These are phyloP conservation scores for Gymnocypris eckloni DNA, from an alignment of 2,797 vertebrate genomes.

Conservation along the genomic window DNA sequence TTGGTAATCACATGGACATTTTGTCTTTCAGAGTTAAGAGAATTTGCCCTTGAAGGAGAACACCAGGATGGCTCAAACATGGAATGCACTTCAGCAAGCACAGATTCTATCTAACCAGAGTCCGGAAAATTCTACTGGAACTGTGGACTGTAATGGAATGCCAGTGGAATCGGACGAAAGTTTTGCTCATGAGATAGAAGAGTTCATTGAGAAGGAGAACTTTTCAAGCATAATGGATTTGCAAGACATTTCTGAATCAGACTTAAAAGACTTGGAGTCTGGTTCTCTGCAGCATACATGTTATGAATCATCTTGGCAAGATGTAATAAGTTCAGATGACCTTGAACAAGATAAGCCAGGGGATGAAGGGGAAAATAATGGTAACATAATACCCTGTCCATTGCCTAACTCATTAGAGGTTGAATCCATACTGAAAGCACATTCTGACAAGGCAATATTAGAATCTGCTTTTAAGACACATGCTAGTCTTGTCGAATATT, in stretches of 20 bases:
- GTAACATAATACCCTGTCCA: slow-evolving; percentile 37
- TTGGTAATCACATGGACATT: slow-evolving; percentile 32
- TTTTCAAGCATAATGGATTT: slow-evolving; percentile 62
- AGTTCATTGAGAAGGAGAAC: slow-evolving; percentile 68
- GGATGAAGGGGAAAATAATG: slow-evolving; percentile 7
- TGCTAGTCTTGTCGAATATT: slow-evolving; percentile 72
- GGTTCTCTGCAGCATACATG: slow-evolving; percentile 70
- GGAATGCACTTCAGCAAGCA: slow-evolving; percentile 71
- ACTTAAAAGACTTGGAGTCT: slow-evolving; percentile 65
- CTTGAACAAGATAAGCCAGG: slow-evolving; percentile 7
- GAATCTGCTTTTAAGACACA: slow-evolving; percentile 67
- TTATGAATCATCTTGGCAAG: slow-evolving; percentile 68
- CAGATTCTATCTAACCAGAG: slow-evolving; percentile 65
- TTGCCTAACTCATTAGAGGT: slow-evolving; percentile 58
- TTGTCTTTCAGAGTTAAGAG: slow-evolving; percentile 67
- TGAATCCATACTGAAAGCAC: slow-evolving; percentile 53
- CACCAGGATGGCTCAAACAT: slow-evolving; percentile 75
- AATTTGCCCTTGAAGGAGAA: slow-evolving; percentile 53
- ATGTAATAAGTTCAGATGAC: slow-evolving; percentile 59
- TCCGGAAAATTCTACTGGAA: slow-evolving; percentile 60
- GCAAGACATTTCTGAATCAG: slow-evolving; percentile 61
- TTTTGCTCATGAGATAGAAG: slow-evolving; percentile 68
- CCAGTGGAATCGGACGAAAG: slow-evolving; percentile 67
- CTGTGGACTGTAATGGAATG: slow-evolving; percentile 34
- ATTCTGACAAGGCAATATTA: slow-evolving; percentile 64